Base-by-base conservation (phyloP, 2,113 vertebrate genomes). In the Otocyon megalotis region DNA sequence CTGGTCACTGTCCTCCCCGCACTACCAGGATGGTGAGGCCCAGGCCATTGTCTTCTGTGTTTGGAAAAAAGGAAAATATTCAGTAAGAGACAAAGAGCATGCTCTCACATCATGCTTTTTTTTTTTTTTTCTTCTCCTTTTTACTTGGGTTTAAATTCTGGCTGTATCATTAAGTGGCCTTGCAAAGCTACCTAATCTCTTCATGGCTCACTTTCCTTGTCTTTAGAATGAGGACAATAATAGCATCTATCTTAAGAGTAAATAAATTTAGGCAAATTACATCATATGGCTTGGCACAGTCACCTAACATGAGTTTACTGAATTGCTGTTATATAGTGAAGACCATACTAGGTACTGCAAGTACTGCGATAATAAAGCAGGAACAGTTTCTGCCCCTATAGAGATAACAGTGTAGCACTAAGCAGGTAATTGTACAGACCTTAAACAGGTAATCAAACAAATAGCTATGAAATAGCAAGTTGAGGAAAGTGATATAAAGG, bases 181-280 rank as follows among this genome's bases (percentile, higher is more conserved):
- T 93, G 53, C 71, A 77, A 90, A 90, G 8, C 24, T 84, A 37
- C 50, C 17, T 76, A 50, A 54, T 43, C 50, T 28, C 22, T 50
- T 37, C 32, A 0, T 53, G 37, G 37, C 85, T 89, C 60, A 53
- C 65, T 92, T 92, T 56, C 43, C 56, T 87, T 26, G 24, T 32
- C 32, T 95, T 92, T 87, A 72, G 74, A 63, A 48, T 28, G n/a
- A 83, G n/a, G 83, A 54, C 20, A 72, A 72, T 56, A 80, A 71
- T 1, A 56, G 48, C 58, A 71, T 50, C 56, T 22, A 58, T 48
- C 16, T 82, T 22, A 43, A 22, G 17, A 83, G 88, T 76, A 82
- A 85, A 28, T 90, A 92, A 82, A 86, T 62, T 80, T 20, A 63
- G 50, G 77, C 69, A 93, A 89, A 96, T 65, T 88, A 43, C 53